Evolutionary conservation across 2,888 invertebrate species (phyloP), one percentile per base, ranked within the genome.

Genomic region (Epistrophe eligans): DNA sequence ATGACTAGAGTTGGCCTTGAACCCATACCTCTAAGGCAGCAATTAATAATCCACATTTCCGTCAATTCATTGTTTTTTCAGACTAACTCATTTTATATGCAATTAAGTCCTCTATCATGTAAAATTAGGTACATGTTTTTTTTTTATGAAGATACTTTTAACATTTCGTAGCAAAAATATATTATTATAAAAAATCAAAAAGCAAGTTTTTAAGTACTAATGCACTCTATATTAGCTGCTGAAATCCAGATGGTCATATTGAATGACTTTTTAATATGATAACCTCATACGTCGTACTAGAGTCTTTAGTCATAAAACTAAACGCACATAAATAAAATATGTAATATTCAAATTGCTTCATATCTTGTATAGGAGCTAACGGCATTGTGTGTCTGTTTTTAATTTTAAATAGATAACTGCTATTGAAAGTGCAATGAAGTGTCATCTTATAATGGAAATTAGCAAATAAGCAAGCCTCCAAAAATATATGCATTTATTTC

Each of bases 231-330:
- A 9, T 10, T 4, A n/a, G n/a, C n/a, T 55, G 4, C 15, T 57
- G n/a, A n/a, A 57, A 57, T 57, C 10, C 57, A 32, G 57, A 57
- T 57, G 32, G 32, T 32, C 32, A 32, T 57, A 57, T 35, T 57
- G 10, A 32, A 57, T 57, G 32, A 10, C 9, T 35, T 35, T 57
- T 57, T 10, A 57, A 35, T 35, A 9, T 24, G 24, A 32, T 35
- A n/a, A 10, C 15, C n/a, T 32, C 9, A 32, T 5, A n/a, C 9
- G n/a, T 3, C 28, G 32, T 10, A 57, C 32, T 57, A 32, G n/a
- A 57, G n/a, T 9, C 32, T n/a, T 57, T n/a, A 32, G 32, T 57
- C n/a, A n/a, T 32, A 57, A n/a, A n/a, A 57, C 19, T 32, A n/a
- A 52, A 57, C 13, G 24, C 52, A 28, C 24, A 52, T 28, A 28